Base-by-base conservation (phyloP, 2,888 invertebrate genomes). In the Lepas anatifera region DNA sequence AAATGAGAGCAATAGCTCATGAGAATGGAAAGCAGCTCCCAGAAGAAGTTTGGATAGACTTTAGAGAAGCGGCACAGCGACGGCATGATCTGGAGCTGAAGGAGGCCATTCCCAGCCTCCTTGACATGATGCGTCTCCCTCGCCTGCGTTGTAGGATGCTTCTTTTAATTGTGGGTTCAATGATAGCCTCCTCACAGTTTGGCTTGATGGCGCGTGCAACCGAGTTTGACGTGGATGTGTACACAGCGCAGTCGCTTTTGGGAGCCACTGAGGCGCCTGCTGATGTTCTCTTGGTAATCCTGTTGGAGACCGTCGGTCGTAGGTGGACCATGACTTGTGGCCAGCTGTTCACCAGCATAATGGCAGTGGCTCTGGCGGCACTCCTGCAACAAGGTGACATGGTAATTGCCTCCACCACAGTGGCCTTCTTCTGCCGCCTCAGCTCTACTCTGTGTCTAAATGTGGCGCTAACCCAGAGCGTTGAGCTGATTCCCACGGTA, bases 1-100 rank as follows among this genome's bases (percentile, higher is more conserved):
- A 93, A 63, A 83, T 93, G 77, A 87, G 86, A 78, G 89, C 87
- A 76, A 89, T 93, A 76, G 91, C 92, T 76, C 85, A 84, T 73
- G 85, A 91, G 69, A 94, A 94, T 79, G 86, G 87, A 67, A 87
- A 85, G 1, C 85, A 86, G 74, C 87, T 92, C 18, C 86, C 89
- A 0, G 87, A 88, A 0, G 86, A 86, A 77, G 84, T 90, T 11
- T 87, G 91, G 76, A 84, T 85, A 71, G 85, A 88, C 73, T 92
- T 92, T 75, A 85, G 85, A 76, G 89, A 89, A 79, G 85, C 66
- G 39, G 66, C 66, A 10, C 8, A 16, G 16, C 66, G 16, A 39
- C n/a, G 37, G 1, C 27, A 13, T 13, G 39, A 66, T 11, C 37
- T 3, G 66, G 16, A 39, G 39, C n/a, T 3, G 66, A 2, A n/a